These are phyloP conservation scores for Aurelia aurita complex sp. Pacific DNA, from an alignment of 30 jellyfish, hydroid and myxozoan genomes.

Conservation along the genomic window DNA sequence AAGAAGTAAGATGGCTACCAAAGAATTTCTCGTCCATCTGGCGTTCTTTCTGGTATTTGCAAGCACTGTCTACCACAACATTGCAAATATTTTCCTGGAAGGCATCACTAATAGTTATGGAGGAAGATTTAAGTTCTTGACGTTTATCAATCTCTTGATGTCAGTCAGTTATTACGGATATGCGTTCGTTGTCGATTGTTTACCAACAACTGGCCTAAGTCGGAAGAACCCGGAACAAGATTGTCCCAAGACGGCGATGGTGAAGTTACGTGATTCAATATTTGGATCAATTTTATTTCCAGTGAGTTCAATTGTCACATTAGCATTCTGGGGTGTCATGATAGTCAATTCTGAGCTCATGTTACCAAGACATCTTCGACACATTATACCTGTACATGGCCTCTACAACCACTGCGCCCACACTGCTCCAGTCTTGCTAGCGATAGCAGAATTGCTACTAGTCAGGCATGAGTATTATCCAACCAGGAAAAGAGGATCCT, in stretches of 20 bases:
- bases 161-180: slow-evolving; percentile 45
- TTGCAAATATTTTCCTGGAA: slow-evolving; percentile 49
- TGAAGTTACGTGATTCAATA: slow-evolving; percentile 42
- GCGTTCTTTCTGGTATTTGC: no score
- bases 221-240: not conserved
- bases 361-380: slow-evolving; percentile 60
- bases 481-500: slow-evolving; percentile 22
- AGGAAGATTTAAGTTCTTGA: slow-evolving; percentile 70
- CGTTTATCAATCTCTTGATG: slow-evolving; percentile 45
- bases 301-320: slow-evolving; percentile 20
- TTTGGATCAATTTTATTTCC: slow-evolving; percentile 67
- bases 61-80: slow-evolving; percentile 25
- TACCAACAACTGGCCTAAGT: not conserved
- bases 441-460: slow-evolving; percentile 26
- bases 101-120: slow-evolving; percentile 74
- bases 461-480: slow-evolving; percentile 35
- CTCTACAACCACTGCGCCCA: slow-evolving; percentile 72
- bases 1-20: no score
- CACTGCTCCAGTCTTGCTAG: slow-evolving; percentile 47
- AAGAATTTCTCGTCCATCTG: no score
- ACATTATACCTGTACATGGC: slow-evolving; percentile 70
- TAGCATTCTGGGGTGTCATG: slow-evolving; percentile 75
- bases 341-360: slow-evolving; percentile 64
- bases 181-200: slow-evolving; percentile 27
- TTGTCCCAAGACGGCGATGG: not conserved